Evolutionary conservation across 2,888 invertebrate genomes (phyloP).

Genomic region (Monochamus alternatus): DNA sequence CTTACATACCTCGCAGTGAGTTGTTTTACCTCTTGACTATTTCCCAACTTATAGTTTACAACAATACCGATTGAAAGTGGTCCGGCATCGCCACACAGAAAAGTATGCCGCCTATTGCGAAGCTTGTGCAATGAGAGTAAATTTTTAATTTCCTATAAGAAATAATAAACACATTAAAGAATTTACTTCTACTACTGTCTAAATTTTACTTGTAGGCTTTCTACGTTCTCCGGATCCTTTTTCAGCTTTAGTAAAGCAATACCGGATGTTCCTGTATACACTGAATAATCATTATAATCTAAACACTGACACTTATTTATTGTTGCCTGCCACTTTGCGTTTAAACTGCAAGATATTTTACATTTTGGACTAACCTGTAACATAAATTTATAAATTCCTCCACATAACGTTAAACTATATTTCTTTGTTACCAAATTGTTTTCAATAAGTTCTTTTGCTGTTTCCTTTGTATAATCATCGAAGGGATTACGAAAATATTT

Average conservation of each 20-base stretch:
- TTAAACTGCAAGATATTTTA: constrained; percentile 66
- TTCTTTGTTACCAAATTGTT: constrained; percentile 38
- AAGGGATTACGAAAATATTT: constrained; percentile 72
- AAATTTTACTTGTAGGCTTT: constrained; percentile 60
- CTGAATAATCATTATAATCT: constrained; percentile 75
- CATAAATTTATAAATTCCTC: background rate
- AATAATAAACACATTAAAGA: constrained; percentile 16
- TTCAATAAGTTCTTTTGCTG: constrained; percentile 21
- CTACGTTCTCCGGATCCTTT: constrained; percentile 60
- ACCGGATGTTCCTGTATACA: constrained; percentile 86
- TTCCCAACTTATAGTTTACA: constrained; percentile 74
- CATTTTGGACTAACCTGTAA: constrained; percentile 73
- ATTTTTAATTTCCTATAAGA: constrained; percentile 59
- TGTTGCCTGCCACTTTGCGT: constrained; percentile 70
- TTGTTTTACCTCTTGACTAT: constrained; percentile 72
- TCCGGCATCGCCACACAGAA: constrained; percentile 81
- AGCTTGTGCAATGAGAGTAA: constrained; percentile 71
- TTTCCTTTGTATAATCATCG: constrained; percentile 62
- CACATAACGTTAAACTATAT: background rate
- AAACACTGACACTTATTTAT: constrained; percentile 68
- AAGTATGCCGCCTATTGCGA: constrained; percentile 75
- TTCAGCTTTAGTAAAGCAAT: constrained; percentile 79
- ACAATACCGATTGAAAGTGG: constrained; percentile 78
- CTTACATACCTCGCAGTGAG: constrained; percentile 72
- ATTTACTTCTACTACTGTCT: background rate